phyloP scores from a whole-genome alignment of 2,113 vertebrate species.

The Marmota monax region DNA sequence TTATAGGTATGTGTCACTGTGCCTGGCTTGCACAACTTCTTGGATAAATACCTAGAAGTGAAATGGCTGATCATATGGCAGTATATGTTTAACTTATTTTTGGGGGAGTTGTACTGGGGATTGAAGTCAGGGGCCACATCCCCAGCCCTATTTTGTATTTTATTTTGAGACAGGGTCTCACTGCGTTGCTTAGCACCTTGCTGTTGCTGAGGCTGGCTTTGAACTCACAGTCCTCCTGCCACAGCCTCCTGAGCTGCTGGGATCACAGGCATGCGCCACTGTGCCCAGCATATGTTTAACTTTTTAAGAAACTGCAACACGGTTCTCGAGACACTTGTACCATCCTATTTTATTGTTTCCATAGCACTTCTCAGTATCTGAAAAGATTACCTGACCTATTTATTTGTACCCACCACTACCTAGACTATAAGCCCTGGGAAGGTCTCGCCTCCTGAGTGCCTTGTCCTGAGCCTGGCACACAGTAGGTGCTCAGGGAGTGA shows the following conservation, averaged over 20 bases:
- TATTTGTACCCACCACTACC: not conserved
- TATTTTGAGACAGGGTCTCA: no score
- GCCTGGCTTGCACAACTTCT: not conserved
- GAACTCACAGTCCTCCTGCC: no score
- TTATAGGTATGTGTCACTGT: no score
- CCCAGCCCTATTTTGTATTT: no score
- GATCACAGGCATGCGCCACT: no score
- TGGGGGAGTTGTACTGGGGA: no score
- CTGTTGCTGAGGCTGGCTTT: no score
- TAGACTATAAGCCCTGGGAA: not conserved
- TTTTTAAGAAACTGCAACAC: not conserved
- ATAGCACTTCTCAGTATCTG: not conserved
- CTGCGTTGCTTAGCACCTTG: no score
- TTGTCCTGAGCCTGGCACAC: not conserved
- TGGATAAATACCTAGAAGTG: not conserved
- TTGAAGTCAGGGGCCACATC: no score
- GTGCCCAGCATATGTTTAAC: not conserved
- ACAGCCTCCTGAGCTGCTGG: no score
- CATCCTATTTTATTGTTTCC: not conserved
- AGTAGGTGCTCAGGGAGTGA: not conserved
- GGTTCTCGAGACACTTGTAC: not conserved
- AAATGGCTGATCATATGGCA: not conserved
- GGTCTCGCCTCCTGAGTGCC: not conserved
- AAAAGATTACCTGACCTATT: not conserved
- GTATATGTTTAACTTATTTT: not conserved